Evolutionary conservation across 1,140 invertebrate species (phyloP), one percentile per base, ranked within the genome.

Genomic region (Conus ventricosus): DNA sequence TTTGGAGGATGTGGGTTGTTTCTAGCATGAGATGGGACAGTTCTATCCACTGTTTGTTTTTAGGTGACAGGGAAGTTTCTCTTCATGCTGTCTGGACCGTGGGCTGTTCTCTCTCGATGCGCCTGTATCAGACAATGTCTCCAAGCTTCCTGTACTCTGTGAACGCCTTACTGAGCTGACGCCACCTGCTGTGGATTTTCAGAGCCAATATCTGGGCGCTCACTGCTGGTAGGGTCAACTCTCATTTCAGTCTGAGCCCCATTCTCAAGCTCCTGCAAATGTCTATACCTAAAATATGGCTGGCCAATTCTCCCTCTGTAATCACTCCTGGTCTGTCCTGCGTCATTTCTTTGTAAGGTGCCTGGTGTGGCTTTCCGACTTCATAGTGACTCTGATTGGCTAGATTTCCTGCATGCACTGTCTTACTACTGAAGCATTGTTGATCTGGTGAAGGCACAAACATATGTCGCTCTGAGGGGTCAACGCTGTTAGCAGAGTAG

Each of bases 261-360:
- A 57, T 27, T 88, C 53, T 90, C 84, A 15, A 82, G 71, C 71
- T 85, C 85, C 51, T 75, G 25, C 2, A 81, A 84, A 23, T 51
- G 20, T 5, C 71, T 54, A 7, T 88, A 83, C 75, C 83, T 90
- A 82, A 88, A 89, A 60, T 87, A 89, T 23, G 88, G 88, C 27
- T 25, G 84, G 13, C 82, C 85, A 75, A 86, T 25, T 91, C 88
- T 20, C 88, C 88, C 51, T 91, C 89, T 20, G 88, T 82, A 17
- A 87, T 54, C 13, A 63, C 87, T 81, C 60, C 60, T 75, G 57
- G 20, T 27, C 84, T 87, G 25, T 76, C 23, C 7, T 78, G 55
- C 39, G 84, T 82, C 13, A 84, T 23, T 15, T 85, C 67, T 11
- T 67, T 85, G 5, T 51, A 5, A 5, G 13, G 10, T 1, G 20